A percentile compares a stretch with the other conserved stretches of the same genome.
Conservation (phyloP, 2,113 vertebrate species). For the Mesitornis unicolor region DNA sequence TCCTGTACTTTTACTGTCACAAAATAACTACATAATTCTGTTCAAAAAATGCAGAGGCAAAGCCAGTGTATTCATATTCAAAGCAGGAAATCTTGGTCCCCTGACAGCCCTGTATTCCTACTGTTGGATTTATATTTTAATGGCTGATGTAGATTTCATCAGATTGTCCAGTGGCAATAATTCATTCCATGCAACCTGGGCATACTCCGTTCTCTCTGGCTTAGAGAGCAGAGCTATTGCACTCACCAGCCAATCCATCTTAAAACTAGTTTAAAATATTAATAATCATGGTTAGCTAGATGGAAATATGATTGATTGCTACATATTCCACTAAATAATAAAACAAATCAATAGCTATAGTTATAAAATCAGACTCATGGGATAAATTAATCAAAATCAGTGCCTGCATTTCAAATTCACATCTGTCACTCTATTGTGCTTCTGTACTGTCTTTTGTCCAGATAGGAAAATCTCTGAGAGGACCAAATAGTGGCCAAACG, state of each 20-base stretch:
- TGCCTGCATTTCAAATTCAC: neutral
- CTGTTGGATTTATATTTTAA: slow-evolving; percentile 1
- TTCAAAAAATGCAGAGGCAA: neutral
- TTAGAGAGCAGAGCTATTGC: neutral
- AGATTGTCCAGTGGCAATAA: slow-evolving; percentile 17
- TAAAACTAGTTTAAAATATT: slow-evolving; percentile 52
- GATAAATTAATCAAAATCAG: slow-evolving; percentile 41
- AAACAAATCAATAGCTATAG: slow-evolving; percentile 25
- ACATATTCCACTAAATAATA: slow-evolving; percentile 49
- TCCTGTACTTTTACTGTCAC: neutral
- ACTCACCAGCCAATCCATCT: slow-evolving; percentile 6
- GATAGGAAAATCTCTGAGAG: neutral
- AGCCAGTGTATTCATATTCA: neutral
- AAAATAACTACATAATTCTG: neutral
- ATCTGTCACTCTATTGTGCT: neutral
- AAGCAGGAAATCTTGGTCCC: neutral
- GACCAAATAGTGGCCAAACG: neutral
- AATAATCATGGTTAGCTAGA: slow-evolving; percentile 37
- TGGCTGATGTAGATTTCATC: slow-evolving; percentile 28
- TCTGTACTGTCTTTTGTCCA: neutral
- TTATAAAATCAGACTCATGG: slow-evolving; percentile 18
- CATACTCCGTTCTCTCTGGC: neutral
- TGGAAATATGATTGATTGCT: slow-evolving; percentile 47
- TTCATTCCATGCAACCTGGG: neutral
- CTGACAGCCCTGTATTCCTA: neutral